Base-by-base conservation (phyloP, 2,113 vertebrate genomes). In the Sinocyclocheilus maitianheensis region DNA sequence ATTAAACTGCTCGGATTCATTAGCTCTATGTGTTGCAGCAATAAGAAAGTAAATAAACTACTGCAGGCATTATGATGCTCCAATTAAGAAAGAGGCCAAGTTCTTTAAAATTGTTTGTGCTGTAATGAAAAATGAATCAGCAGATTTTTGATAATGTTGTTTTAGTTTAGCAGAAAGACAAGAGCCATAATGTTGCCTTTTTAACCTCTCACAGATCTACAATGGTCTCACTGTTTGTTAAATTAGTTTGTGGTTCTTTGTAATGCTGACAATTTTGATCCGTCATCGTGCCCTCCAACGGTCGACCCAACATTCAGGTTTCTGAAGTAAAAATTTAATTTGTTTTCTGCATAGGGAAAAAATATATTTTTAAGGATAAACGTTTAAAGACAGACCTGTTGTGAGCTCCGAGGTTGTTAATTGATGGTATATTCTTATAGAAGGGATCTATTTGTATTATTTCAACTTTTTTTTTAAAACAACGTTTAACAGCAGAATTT, bases 31-130 rank as follows among this genome's bases (percentile, higher is more conserved):
- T 48, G 26, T 86, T 74, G 79, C 85, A 74, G 77, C 53, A 81
- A 81, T 81, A 58, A 74, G 77, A 22, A 74, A 74, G 79, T 83
- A 83, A 83, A 72, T 83, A 81, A 80, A 86, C 11, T 48, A 72
- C 85, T 74, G 77, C 85, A 74, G 53, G 85, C 77, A 48, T 72
- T 48, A 72, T 43, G 77, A 48, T 86, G 85, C 85, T 86, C 85
- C 48, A 81, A 51, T 86, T 86, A 86, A 86, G 77, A 86, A 74
- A 62, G 48, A 81, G 85, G 77, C 40, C 85, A 81, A 48, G 77
- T 86, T 74, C 77, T 81, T 86, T 86, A 13, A 80, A 81, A 60
- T 46, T 46, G 84, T 80, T 72, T 86, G 67, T 62, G 77, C 77
- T 22, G 48, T 72, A 58, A 71, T 55, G 24, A 69, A 81, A 86